Evolutionary conservation across 2,888 invertebrate genomes (phyloP).

Genomic region (Scaptomyza cyrtandrae): DNA sequence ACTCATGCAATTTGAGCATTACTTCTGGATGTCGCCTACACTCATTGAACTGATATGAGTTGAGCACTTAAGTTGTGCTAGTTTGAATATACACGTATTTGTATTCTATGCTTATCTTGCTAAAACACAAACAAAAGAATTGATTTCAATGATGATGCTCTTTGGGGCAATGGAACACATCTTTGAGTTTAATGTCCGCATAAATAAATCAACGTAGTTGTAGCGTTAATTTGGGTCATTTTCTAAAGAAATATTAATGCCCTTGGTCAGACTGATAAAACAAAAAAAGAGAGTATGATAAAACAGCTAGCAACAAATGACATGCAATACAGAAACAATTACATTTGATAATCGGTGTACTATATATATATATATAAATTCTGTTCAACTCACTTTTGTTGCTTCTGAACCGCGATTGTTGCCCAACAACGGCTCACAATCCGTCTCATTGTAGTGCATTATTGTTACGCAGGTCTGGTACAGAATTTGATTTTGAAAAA

Average conservation of each 20-base stretch:
- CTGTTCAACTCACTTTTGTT: slow-evolving; percentile 82
- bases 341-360: not conserved
- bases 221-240: slow-evolving; percentile 9
- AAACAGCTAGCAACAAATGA: not conserved
- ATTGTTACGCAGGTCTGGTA: slow-evolving; percentile 89
- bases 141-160: slow-evolving; percentile 13
- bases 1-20: slow-evolving; percentile 33
- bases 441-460: slow-evolving; percentile 86
- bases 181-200: slow-evolving; percentile 3
- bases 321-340: not conserved
- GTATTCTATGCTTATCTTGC: slow-evolving; percentile 18
- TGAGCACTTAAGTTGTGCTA: slow-evolving; percentile 17
- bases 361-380: not conserved
- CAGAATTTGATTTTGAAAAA: slow-evolving; percentile 88
- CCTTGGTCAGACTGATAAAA: slow-evolving; percentile 9
- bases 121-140: slow-evolving; percentile 45
- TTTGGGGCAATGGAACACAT: not conserved
- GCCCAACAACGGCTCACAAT: slow-evolving; percentile 85
- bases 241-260: not conserved
- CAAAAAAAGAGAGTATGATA: not conserved
- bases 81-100: not conserved
- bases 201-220: not conserved
- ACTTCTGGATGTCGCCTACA: not conserved
- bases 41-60: slow-evolving; percentile 35
- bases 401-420: slow-evolving; percentile 85